Conservation (phyloP, 2,888 invertebrate genomes). For the Geophilus truncorum region DNA sequence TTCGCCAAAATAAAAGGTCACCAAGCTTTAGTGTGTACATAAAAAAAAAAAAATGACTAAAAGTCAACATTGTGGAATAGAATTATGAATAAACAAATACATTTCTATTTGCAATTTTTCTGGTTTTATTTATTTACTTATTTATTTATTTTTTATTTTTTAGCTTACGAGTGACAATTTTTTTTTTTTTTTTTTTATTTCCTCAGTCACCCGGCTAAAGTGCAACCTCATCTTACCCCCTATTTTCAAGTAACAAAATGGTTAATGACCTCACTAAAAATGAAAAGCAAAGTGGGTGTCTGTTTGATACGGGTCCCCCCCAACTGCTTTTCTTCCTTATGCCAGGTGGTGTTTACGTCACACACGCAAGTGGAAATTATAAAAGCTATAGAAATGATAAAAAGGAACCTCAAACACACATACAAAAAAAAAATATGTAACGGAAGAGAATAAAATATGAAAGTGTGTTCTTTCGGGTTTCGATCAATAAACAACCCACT, state of each 20-base stretch:
- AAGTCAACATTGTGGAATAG: not conserved
- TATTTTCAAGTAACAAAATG: not conserved
- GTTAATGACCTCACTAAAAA: not conserved
- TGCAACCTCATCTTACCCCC: too few relatives aligned
- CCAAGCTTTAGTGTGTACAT: not conserved
- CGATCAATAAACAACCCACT: conserved; percentile 25
- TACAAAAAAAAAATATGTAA: not conserved
- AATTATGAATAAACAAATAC: not conserved
- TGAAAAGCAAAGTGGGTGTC: not conserved
- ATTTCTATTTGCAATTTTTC: not conserved
- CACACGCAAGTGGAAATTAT: not conserved
- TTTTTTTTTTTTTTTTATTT: not conserved
- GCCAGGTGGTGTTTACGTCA: conserved; percentile 19
- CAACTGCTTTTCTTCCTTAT: not conserved
- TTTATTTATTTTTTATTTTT: too few relatives aligned
- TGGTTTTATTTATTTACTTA: too few relatives aligned
- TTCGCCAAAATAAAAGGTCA: conserved; percentile 18
- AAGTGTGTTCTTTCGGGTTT: not conserved
- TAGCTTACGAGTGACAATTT: not conserved
- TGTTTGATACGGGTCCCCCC: not conserved
- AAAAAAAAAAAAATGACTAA: not conserved
- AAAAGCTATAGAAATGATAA: not conserved
- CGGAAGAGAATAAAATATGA: not conserved
- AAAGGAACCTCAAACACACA: not conserved
- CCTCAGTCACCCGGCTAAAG: too few relatives aligned